Base-by-base conservation (phyloP, 2,888 invertebrate genomes). In the Cepaea hortensis region DNA sequence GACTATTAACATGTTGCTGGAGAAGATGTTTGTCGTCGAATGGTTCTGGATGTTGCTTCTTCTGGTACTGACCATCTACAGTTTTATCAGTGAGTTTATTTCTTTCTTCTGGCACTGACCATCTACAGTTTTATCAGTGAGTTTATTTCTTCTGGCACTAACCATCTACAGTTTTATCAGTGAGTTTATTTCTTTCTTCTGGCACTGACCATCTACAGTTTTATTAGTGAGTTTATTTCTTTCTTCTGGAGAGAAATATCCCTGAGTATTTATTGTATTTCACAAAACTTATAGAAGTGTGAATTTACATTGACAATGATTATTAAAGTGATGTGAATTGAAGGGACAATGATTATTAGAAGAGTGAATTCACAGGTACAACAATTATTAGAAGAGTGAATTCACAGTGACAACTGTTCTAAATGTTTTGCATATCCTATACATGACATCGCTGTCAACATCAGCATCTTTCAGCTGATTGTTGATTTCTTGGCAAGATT, bases 1-100 rank as follows among this genome's bases (percentile, higher is more conserved):
- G 84, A 88, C 87, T 62, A 89, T 89, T 81, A 89, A 89, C 85
- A 85, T 89, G 76, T 79, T 89, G 70, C 81, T 89, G 85, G 89
- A 89, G 81, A 87, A 88, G 65, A 81, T 89, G 65, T 88, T 89
- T 77, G 79, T 89, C 35, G 77, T 89, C 13, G 87, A 87, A 81
- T 89, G 88, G 88, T 87, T 89, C 84, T 89, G 88, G 88, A 70
- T 89, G 65, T 75, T 89, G 68, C 46, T 87, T 18, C 85, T 89
- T 35, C 77, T 89, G 13, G n/a, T 75, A n/a, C n/a, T 86, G 7
- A 89, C 88, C 55, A 23, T 35, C 50, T 81, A 84, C 83, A 89
- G 84, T 76, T 83, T 87, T 50, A 76, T 84, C 20, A 35, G 87
- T 87, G 55, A 87, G 87, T 87, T 7, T 18, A 18, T 13, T 48